Base-by-base conservation (phyloP, 2,797 vertebrate species). In the Selene dorsalis region DNA sequence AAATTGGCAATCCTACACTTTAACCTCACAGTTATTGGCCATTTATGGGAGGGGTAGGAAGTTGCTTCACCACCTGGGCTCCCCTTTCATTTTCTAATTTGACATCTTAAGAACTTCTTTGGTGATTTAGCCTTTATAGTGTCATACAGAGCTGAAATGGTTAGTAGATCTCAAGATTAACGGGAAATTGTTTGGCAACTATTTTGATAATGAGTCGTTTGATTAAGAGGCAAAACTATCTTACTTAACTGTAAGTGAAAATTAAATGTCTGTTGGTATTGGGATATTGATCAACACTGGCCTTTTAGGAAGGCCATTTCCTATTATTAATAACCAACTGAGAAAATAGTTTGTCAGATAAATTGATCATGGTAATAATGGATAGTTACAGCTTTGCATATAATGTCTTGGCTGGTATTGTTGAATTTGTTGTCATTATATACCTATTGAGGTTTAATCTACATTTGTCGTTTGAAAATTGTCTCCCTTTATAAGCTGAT, bases 1-100 rank as follows among this genome's bases (percentile, higher is more conserved):
- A 70, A 76, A 70, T 43, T 73, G 57, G 6, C 59, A 50, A 14
- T 38, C 10, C 17, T 62, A 47, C 50, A 69, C 26, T 80, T 77
- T 61, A 76, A 61, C 39, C 35, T 65, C 55, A 30, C 20, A 56
- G 48, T 39, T 18, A 28, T 16, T 32, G 22, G 52, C 55, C 35
- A 18, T 66, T 82, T 65, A 18, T 32, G 11, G n/a, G 39, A 22
- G 18, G 50, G 22, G n/a, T 28, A 32, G 22, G 9, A 7, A 50
- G 14, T 60, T 52, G 17, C 2, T 2, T 68, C 20, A 12, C 32
- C 4, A 3, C 26, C 4, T 6, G 4, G 11, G 3, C 12, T 20
- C 48, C 57, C 20, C 22, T 70, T 70, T 43, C 14, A 24, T 32
- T 30, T 59, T 64, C 20, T 48, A 63, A 58, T 64, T n/a, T 68